Percentiles rank a stretch among this genome's conserved stretches.
Evolutionary conservation across 2,113 vertebrate genomes (phyloP).

Genomic region (Coptodon bakossiorum): DNA sequence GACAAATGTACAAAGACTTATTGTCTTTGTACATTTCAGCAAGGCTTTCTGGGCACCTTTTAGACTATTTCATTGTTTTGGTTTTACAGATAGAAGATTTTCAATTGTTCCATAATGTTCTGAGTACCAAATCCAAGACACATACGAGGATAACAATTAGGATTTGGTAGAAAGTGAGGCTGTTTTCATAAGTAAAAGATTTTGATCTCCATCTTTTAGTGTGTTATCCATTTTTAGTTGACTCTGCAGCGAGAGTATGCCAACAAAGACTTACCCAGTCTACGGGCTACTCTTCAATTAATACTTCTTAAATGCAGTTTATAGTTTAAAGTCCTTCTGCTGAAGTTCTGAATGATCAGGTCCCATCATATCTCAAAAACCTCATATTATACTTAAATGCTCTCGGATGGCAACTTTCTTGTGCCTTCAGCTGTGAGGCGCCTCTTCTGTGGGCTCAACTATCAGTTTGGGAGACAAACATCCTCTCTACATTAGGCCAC

Average conservation of each 20-base stretch:
- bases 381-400: not conserved
- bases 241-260: not conserved
- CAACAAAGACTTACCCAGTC: not conserved
- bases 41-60: not conserved
- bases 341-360: not conserved
- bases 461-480: not conserved
- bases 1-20: not conserved
- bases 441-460: not conserved
- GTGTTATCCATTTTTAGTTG: not conserved
- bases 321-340: not conserved
- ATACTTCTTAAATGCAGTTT: not conserved
- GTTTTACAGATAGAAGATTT: not conserved
- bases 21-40: not conserved
- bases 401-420: rapidly evolving
- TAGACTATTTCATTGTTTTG: not conserved
- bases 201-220: not conserved
- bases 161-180: not conserved
- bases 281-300: rapidly evolving
- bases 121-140: not conserved
- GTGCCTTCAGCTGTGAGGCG: not conserved
- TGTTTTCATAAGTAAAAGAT: not conserved
- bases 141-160: not conserved
- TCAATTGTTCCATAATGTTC: not conserved
- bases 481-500: not conserved
- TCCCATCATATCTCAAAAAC: rapidly evolving